Evolutionary conservation across 2,888 invertebrate genomes (phyloP).

Genomic region (Coenonympha arcania): DNA sequence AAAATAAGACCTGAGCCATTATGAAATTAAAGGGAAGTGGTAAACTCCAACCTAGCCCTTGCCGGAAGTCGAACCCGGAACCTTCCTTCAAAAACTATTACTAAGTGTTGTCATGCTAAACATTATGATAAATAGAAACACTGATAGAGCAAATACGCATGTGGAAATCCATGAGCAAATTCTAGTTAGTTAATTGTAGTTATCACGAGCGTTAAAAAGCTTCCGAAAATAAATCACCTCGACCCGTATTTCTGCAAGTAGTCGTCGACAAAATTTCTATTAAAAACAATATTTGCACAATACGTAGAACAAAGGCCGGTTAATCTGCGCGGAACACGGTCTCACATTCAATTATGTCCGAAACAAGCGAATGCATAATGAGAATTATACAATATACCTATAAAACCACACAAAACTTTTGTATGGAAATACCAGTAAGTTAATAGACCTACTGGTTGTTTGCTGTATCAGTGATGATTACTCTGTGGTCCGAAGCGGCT

Average conservation of each 20-base stretch:
- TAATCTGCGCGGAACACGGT: slow-evolving; percentile 42
- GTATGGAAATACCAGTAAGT: slow-evolving; percentile 22
- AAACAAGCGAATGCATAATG: slow-evolving; percentile 36
- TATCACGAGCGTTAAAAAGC: neutral
- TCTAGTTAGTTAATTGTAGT: neutral
- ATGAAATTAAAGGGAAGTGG: no score
- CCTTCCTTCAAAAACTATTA: no score
- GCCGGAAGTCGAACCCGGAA: no score
- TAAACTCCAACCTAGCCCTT: no score
- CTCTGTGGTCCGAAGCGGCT: slow-evolving; percentile 25
- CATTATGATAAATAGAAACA: no score
- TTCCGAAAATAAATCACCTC: neutral
- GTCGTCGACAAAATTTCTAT: neutral
- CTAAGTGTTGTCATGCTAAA: no score
- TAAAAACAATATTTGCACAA: slow-evolving; percentile 11
- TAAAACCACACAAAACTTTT: slow-evolving; percentile 17
- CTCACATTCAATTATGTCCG: slow-evolving; percentile 46
- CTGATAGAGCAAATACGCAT: no score
- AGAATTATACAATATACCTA: slow-evolving; percentile 9
- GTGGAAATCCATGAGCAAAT: no score
- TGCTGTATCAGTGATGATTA: neutral
- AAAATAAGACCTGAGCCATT: no score
- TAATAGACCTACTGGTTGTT: slow-evolving; percentile 27
- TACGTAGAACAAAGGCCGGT: slow-evolving; percentile 39
- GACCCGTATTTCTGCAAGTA: no score